These are phyloP conservation scores for Hypercompe scribonia DNA, from an alignment of 2,888 invertebrate genomes.

Conservation along the genomic window DNA sequence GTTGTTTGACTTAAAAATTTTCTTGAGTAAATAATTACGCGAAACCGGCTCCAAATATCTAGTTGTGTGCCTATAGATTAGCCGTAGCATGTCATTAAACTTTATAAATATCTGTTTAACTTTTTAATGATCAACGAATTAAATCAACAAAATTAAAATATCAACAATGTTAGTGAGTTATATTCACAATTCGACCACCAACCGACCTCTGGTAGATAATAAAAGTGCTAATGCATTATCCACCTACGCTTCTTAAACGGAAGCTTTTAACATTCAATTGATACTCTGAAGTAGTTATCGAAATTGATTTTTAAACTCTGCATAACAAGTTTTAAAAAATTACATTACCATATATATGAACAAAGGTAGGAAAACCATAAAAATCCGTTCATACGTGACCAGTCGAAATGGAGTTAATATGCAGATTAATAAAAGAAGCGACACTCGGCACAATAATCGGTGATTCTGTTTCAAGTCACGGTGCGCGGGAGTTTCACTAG, in stretches of 20 bases:
- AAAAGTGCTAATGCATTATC: conserved; percentile 28
- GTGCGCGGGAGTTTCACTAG: conserved; percentile 66
- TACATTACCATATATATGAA: conserved; percentile 52
- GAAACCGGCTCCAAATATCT: neutral
- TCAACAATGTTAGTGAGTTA: neutral
- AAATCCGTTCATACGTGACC: conserved; percentile 52
- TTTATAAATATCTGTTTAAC: neutral
- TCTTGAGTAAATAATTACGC: too few species aligned
- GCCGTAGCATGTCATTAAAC: neutral
- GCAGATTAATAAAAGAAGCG: conserved; percentile 71
- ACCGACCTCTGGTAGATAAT: neutral
- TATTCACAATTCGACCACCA: neutral
- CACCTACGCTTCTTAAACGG: conserved; percentile 28
- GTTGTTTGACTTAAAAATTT: too few species aligned
- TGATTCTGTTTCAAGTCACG: conserved; percentile 79
- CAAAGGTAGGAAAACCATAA: conserved; percentile 59
- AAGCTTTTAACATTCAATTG: conserved; percentile 43
- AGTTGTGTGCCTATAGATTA: neutral
- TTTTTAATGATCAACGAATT: neutral
- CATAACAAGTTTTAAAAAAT: conserved; percentile 39
- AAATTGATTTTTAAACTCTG: conserved; percentile 55
- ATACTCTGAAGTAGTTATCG: conserved; percentile 36
- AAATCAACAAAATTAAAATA: neutral
- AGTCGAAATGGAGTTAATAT: conserved; percentile 66
- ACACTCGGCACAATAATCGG: conserved; percentile 61